Evolutionary conservation across 1,140 invertebrate species (phyloP).

Genomic region (Drosophila setifemur): DNA sequence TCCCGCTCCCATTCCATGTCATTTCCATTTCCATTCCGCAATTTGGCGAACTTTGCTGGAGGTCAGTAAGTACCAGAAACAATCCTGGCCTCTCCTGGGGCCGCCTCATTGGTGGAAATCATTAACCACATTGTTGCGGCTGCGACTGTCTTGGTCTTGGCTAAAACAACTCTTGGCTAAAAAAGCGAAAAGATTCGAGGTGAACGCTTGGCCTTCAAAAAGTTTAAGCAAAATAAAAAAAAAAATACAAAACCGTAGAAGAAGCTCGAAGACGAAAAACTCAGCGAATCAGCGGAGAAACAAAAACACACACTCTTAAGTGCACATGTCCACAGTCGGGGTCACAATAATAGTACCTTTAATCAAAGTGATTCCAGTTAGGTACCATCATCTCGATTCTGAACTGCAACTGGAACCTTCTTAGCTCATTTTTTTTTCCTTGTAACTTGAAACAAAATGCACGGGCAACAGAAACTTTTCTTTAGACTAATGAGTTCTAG

Average conservation of each 20-base stretch:
- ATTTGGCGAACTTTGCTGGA: slow-evolving; percentile 36
- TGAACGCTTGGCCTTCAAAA: slow-evolving; percentile 74
- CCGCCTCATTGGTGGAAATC: too few species aligned
- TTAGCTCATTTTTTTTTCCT: too few species aligned
- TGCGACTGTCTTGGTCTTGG: too few species aligned
- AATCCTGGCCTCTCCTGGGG: background rate
- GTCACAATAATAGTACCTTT: background rate
- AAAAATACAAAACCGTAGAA: slow-evolving; percentile 50
- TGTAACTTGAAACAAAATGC: too few species aligned
- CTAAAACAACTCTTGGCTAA: slow-evolving; percentile 20
- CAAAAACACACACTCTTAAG: slow-evolving; percentile 26
- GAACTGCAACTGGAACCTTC: too few species aligned
- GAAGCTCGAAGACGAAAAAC: slow-evolving; percentile 14
- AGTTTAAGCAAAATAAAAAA: slow-evolving; percentile 60
- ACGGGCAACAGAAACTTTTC: too few species aligned
- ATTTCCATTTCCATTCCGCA: background rate
- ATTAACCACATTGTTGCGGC: slow-evolving; percentile 2
- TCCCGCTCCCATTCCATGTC: too few species aligned
- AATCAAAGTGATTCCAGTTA: background rate
- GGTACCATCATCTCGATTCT: too few species aligned
- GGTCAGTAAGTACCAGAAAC: slow-evolving; percentile 32
- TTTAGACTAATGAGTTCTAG: too few species aligned
- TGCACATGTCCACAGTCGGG: slow-evolving; percentile 3
- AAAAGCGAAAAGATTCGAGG: slow-evolving; percentile 41
- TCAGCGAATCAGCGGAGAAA: slow-evolving; percentile 25